A percentile compares a stretch with the other conserved stretches of the same genome.
phyloP scores from a whole-genome alignment of 2,797 vertebrate species.

The Anolis apletophallus region DNA sequence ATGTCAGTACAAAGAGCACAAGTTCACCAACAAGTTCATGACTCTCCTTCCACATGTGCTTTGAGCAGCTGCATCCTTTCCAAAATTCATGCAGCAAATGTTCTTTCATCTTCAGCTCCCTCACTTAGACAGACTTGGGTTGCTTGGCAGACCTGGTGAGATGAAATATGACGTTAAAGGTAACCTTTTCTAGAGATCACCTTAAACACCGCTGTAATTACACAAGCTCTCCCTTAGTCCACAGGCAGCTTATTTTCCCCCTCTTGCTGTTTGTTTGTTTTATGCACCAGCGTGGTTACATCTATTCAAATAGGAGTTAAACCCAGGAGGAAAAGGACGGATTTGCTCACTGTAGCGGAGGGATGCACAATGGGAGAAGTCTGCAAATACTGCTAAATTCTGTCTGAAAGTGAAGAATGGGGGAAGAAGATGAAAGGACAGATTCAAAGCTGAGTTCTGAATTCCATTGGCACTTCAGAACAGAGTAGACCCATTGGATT shows the following conservation, averaged over 20 bases:
- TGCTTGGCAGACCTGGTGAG: slow-evolving; percentile 10
- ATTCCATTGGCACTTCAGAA: neutral
- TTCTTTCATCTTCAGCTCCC: accelerated
- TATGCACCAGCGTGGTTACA: slow-evolving; percentile 18
- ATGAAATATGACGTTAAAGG: slow-evolving; percentile 55
- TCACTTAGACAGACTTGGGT: neutral
- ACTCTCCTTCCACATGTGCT: neutral
- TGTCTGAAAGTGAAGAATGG: neutral
- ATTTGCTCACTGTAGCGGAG: neutral
- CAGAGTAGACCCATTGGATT: too few species aligned
- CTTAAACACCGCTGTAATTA: slow-evolving; percentile 45
- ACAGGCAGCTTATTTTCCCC: neutral
- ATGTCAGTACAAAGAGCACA: neutral
- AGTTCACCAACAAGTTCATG: too few species aligned
- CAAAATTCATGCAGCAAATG: neutral
- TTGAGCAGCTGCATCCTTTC: neutral
- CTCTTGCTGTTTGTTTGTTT: slow-evolving; percentile 39
- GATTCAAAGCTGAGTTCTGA: too few species aligned
- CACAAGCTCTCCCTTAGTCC: slow-evolving; percentile 36
- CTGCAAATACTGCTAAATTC: neutral
- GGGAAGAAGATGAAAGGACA: neutral
- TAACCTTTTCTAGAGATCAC: slow-evolving; percentile 54
- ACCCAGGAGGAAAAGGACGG: neutral
- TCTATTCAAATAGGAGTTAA: slow-evolving; percentile 5
- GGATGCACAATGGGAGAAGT: too few species aligned